Conservation (phyloP, 2,113 vertebrate species). For the Scortum barcoo region DNA sequence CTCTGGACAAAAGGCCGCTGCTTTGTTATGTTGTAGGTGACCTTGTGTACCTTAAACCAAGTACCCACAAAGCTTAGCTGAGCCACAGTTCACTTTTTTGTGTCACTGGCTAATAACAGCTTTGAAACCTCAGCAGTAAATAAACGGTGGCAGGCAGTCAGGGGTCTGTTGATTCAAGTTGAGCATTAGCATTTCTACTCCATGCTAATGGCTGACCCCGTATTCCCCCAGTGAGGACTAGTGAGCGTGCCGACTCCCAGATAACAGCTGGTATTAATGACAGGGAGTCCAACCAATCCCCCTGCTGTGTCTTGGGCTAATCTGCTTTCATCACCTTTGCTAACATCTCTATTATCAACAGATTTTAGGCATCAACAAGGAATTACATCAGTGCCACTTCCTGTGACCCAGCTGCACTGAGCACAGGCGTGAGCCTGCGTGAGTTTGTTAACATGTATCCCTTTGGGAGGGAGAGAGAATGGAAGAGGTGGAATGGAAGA, state of each 20-base stretch:
- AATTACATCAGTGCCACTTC: constrained; percentile 85
- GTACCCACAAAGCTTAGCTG: constrained; percentile 35
- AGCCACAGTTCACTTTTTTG: constrained; percentile 49
- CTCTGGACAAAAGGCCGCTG: constrained; percentile 23
- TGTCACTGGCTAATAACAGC: constrained; percentile 63
- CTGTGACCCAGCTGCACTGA: constrained; percentile 73
- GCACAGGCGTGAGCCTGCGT: background rate
- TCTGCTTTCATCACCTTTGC: constrained; percentile 87
- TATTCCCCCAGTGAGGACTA: constrained; percentile 78
- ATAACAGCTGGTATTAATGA: constrained; percentile 83
- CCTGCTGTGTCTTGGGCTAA: constrained; percentile 82
- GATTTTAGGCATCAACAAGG: constrained; percentile 84
- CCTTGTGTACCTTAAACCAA: constrained; percentile 9
- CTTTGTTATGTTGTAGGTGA: constrained; percentile 9
- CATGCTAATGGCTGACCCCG: constrained; percentile 84
- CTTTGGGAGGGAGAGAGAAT: constrained; percentile 50
- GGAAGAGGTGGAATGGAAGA: constrained; percentile 37
- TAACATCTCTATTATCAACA: constrained; percentile 89
- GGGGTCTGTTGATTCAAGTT: constrained; percentile 78
- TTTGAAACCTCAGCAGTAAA: constrained; percentile 69
- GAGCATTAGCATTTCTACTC: constrained; percentile 84
- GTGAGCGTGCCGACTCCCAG: constrained; percentile 68
- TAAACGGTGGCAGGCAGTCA: constrained; percentile 70
- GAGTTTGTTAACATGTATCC: constrained; percentile 69
- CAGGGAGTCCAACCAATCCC: constrained; percentile 78